phyloP scores from a whole-genome alignment of 2,113 vertebrate species.

The Emydocephalus ijimae region DNA sequence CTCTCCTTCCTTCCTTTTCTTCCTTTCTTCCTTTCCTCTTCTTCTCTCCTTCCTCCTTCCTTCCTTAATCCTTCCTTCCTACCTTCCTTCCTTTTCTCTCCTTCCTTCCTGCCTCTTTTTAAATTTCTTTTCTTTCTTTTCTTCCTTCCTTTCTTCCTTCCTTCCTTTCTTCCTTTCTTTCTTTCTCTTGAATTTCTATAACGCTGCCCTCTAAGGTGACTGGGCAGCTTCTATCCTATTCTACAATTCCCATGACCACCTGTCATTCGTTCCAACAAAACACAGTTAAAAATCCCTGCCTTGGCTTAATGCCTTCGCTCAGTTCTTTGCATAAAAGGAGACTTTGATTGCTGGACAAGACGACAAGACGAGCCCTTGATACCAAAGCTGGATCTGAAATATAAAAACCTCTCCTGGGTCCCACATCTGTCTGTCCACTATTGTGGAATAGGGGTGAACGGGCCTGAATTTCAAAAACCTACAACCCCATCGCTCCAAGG shows the following conservation, averaged over 20 bases:
- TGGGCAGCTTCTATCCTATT: background rate
- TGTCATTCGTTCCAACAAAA: background rate
- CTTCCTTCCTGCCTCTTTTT: no score
- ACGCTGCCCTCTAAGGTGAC: background rate
- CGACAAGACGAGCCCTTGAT: background rate
- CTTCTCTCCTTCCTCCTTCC: no score
- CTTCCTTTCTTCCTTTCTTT: no score
- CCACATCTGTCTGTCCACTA: background rate
- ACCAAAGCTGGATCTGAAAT: background rate
- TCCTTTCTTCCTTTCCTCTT: no score
- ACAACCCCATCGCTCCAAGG: background rate
- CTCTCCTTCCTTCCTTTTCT: no score
- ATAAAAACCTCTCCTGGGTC: background rate
- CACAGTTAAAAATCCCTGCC: background rate
- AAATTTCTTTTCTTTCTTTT: no score
- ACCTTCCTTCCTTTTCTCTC: no score
- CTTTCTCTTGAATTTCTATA: background rate
- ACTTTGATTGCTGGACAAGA: background rate
- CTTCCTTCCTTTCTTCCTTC: accelerated
- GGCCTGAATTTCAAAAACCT: background rate
- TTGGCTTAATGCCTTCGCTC: background rate
- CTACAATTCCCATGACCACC: accelerated
- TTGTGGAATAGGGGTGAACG: background rate
- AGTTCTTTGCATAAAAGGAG: background rate
- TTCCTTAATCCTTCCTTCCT: no score